Evolutionary conservation across 2,113 vertebrate species (phyloP), one percentile per base, ranked within the genome.

Genomic region (Rana temporaria): DNA sequence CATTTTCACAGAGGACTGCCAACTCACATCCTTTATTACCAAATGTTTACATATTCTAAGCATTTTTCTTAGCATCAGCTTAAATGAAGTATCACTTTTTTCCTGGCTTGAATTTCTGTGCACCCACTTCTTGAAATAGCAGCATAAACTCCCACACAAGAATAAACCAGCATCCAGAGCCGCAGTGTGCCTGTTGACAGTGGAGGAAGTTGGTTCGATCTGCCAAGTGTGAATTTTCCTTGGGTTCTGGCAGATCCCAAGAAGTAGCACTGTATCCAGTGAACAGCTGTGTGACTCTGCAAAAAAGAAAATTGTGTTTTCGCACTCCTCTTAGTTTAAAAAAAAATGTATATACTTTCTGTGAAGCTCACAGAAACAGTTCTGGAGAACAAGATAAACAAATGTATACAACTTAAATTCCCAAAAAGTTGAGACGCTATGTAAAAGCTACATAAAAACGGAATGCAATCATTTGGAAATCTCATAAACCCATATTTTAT

Each of bases 141-240:
- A 20, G 19, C 64, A 48, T 24, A 83, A 67, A 83, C 62, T 48
- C 72, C 72, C 65, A 67, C 42, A 66, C 53, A 76, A 83, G 76
- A 38, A 82, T 75, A 67, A 82, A 76, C 70, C 60, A 80, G 60
- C 81, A 82, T 67, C 72, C 72, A 83, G 81, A 48, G 9, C 72
- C 15, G 72, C 32, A 60, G 62, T 57, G 60, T 67, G 80, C 34
- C 81, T 76, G 63, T 75, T 76, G 71, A 83, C 81, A 83, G 81
- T 22, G 64, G 34, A 83, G 71, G 81, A 83, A 83, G 70, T 74
- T 67, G 20, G 48, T 68, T 68, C 70, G 55, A 76, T 68, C 81
- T 83, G 81, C 71, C 72, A 83, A 83, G 81, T 83, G 71, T 30
- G 32, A 83, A 83, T 76, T 67, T 76, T 74, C 52, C 63, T 76